Base-by-base conservation (phyloP, 2,888 invertebrate species). In the Zaprionus lineosus region DNA sequence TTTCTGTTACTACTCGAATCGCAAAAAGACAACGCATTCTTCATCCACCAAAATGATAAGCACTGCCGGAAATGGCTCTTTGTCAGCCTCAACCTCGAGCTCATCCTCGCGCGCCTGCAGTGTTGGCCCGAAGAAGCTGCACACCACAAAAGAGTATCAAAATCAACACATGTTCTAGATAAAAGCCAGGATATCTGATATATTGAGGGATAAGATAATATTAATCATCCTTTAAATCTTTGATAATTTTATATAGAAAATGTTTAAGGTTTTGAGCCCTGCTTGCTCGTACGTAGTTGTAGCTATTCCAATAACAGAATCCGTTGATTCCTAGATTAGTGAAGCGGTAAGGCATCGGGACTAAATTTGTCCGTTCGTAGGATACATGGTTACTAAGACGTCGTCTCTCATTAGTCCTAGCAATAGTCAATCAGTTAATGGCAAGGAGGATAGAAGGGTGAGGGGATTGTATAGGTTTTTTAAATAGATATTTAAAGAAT, bases 1-100 rank as follows among this genome's bases (percentile, higher is more conserved):
- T 61, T 89, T 89, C 69, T 89, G 89, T 62, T 89, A 89, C 55
- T 89, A 89, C 62, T 69, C 85, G 39, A 87, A 88, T 63, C 81
- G 81, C 34, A 87, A 88, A 66, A 87, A 69, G 55, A 46, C 57
- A 5, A 28, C 15, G 19, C 43, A 55, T 21, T 47, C 37, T 18
- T 8, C 46, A 21, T 34, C 24, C 3, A 40, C 39, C 50, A 60
- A 47, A n/a, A 66, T 66, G 57, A 73, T 76, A 3, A 59, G 55
- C 34, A 79, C 70, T 26, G 76, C 78, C n/a, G n/a, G n/a, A 18
- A 75, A 71, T 44, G 79, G 81, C 46, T 82, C 83, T 50, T 79
- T 86, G 14, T 86, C 86, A 29, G 69, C 75, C 18, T 86, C 86
- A 29, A 68, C 74, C 18, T 82, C 84, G 43, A 70, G 82, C 15